Conservation (phyloP, 2,888 invertebrate species). For the Ophion ellenae region DNA sequence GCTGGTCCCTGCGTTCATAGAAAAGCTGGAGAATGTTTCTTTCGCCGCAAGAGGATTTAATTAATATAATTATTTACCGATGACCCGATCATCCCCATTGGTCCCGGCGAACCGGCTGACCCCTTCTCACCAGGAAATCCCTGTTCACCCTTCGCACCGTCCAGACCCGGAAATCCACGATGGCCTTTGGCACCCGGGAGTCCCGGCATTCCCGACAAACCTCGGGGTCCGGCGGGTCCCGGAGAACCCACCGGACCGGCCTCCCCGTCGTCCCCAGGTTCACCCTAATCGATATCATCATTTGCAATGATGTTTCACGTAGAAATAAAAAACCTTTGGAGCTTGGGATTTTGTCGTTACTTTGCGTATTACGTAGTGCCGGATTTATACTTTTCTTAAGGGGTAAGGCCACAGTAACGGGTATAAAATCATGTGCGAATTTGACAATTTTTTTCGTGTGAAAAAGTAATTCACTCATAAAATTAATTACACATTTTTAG, state of each 20-base stretch:
- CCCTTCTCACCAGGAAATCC: constrained; percentile 92
- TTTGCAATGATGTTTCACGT: too few relatives aligned
- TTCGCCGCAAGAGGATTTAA: not conserved
- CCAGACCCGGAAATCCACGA: constrained; percentile 91
- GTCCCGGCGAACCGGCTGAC: constrained; percentile 87
- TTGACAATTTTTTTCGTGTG: too few relatives aligned
- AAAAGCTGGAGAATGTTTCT: not conserved
- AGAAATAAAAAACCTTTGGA: too few relatives aligned
- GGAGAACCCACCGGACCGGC: constrained; percentile 89
- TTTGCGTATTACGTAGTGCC: too few relatives aligned
- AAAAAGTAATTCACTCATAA: too few relatives aligned
- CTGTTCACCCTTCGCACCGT: constrained; percentile 93
- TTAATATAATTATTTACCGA: constrained; percentile 84
- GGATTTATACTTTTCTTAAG: too few relatives aligned
- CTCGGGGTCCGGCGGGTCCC: constrained; percentile 91
- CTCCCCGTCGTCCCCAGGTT: constrained; percentile 92
- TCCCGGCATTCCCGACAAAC: constrained; percentile 90
- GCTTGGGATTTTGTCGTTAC: too few relatives aligned
- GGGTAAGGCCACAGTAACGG: too few relatives aligned
- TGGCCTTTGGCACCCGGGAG: constrained; percentile 93
- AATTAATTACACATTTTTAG: too few relatives aligned
- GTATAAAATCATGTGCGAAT: too few relatives aligned
- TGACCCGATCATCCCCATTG: constrained; percentile 90
- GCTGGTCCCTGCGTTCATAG: constrained; percentile 87
- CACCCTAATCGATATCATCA: constrained; percentile 85